Base-by-base conservation (phyloP, 2,888 invertebrate genomes). In the Cerastis leucographa region DNA sequence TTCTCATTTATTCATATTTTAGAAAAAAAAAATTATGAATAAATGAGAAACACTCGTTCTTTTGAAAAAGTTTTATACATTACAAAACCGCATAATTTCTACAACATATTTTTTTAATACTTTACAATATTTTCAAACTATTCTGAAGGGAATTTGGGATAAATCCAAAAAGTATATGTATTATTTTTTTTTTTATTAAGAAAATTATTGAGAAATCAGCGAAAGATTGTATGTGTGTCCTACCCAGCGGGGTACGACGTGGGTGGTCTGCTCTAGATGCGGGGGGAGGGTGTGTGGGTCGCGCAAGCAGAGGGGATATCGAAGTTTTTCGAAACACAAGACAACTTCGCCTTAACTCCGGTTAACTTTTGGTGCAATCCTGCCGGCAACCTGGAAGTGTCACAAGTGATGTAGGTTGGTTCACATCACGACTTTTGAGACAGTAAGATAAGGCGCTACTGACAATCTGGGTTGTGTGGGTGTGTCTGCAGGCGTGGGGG, bases 401-500 rank as follows among this genome's bases (percentile, higher is more conserved):
- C 88, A 88, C 84, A 75, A 67, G 69, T 89, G 88, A 88, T 85
- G 77, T 76, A 89, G 88, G 84, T 88, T 80, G 68, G 74, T 78
- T 81, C 79, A 71, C 80, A 78, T 87, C 76, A 85, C 78, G 89
- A 84, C 83, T 89, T 87, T 84, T 78, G 81, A 83, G 83, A 83
- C 77, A 79, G 83, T 51, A 44, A 76, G 80, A 83, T 88, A 89
- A 72, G 74, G 65, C 77, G 42, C 56, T 70, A 76, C 75, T 74
- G 73, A 72, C 79, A 78, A 71, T 80, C 71, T 42, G 61, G 65
- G 70, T 80, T 84, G 67, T 73, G 44, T 29, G 71, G 19, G 11
- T 69, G 40, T 54, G 25, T 54, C 44, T 64, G 40, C 40, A 70
- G 44, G 61, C 35, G 14, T 44, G 17, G 8, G n/a, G n/a, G 35